phyloP scores from a whole-genome alignment of 2,888 invertebrate species.

The Panopea generosa region DNA sequence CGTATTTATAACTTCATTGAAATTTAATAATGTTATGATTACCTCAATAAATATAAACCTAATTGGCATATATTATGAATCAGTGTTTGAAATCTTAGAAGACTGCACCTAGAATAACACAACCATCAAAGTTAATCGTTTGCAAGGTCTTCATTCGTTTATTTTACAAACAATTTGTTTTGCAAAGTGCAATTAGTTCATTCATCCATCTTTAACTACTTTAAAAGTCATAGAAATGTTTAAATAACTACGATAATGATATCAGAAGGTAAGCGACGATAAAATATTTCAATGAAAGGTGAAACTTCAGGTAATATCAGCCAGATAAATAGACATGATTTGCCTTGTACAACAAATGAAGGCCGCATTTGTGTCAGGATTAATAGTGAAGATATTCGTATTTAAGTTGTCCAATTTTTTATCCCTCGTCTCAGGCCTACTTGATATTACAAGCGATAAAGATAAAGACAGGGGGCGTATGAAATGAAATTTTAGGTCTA shows the following conservation, averaged over 20 bases:
- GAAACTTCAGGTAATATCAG: constrained; percentile 26
- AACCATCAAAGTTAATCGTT: too few relatives aligned
- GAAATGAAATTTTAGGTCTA: too few relatives aligned
- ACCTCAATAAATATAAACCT: too few relatives aligned
- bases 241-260: constrained; percentile 16
- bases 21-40: too few relatives aligned
- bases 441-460: constrained; percentile 6
- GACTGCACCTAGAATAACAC: too few relatives aligned
- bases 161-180: too few relatives aligned
- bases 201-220: constrained; percentile 11
- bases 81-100: too few relatives aligned
- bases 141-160: too few relatives aligned
- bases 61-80: too few relatives aligned
- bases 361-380: constrained; percentile 18
- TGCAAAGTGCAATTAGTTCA: constrained; percentile 20
- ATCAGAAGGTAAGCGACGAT: constrained; percentile 19
- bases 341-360: constrained; percentile 16
- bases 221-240: constrained; percentile 15
- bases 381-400: constrained; percentile 10
- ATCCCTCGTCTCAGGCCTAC: constrained; percentile 25
- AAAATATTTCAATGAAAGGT: constrained; percentile 16
- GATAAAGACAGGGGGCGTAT: too few relatives aligned
- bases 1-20: too few relatives aligned
- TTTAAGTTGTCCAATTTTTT: constrained; percentile 17
- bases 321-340: constrained; percentile 17